Percentiles rank a stretch among this genome's conserved stretches.
Evolutionary conservation across 2,888 invertebrate species (phyloP).

Genomic region (Liopterus haemorrhoidalis): DNA sequence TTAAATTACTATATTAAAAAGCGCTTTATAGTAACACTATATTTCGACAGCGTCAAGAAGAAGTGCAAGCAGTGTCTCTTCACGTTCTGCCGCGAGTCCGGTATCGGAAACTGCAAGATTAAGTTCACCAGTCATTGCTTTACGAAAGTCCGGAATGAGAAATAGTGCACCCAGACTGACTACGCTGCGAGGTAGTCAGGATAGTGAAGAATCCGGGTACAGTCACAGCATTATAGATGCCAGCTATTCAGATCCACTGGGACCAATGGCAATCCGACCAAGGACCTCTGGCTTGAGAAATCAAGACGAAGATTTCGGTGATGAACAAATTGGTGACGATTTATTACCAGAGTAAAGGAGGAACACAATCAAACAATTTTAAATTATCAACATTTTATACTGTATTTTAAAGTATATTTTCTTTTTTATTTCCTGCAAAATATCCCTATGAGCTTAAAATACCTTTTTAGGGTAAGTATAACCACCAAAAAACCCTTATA

Average conservation of each 20-base stretch:
- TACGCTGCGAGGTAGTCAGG: constrained; percentile 17
- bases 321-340: constrained; percentile 69
- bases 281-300: constrained; percentile 52
- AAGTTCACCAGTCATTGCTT: too few relatives aligned
- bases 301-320: constrained; percentile 61
- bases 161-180: constrained; percentile 16
- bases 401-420: too few relatives aligned
- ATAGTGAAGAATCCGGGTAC: constrained; percentile 13
- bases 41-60: constrained; percentile 46
- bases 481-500: too few relatives aligned
- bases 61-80: constrained; percentile 53
- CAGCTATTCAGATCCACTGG: constrained; percentile 53
- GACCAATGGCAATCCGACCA: constrained; percentile 52
- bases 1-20: constrained; percentile 2
- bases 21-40: constrained; percentile 5
- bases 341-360: constrained; percentile 64
- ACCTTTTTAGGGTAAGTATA: too few relatives aligned
- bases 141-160: too few relatives aligned
- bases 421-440: too few relatives aligned
- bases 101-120: constrained; percentile 12
- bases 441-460: too few relatives aligned
- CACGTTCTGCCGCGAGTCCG: constrained; percentile 50
- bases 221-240: constrained; percentile 42
- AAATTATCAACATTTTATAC: constrained; percentile 4
- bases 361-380: constrained; percentile 15